phyloP scores from a whole-genome alignment of 2,113 vertebrate genomes.

The Galeopterus variegatus region DNA sequence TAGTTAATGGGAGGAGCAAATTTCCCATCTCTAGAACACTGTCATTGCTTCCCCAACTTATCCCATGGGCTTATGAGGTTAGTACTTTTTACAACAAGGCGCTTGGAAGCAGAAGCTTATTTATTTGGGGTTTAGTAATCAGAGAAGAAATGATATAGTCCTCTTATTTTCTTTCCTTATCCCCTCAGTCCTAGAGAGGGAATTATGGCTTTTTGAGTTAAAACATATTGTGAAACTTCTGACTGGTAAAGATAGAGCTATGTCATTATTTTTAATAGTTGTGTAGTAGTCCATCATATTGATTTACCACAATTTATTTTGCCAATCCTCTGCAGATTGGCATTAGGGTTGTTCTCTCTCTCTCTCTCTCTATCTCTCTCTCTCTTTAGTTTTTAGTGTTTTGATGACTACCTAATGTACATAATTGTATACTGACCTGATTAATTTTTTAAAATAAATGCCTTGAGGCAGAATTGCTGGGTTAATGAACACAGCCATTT shows the following conservation, averaged over 20 bases:
- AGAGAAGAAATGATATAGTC: background rate
- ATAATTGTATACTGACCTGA: background rate
- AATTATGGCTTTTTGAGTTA: background rate
- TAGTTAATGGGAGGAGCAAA: background rate
- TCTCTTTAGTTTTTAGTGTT: background rate
- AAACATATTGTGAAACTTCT: background rate
- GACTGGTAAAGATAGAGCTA: background rate
- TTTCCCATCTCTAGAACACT: background rate
- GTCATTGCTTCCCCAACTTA: background rate
- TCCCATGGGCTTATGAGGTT: background rate
- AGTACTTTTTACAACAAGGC: background rate
- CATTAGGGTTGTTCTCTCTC: background rate
- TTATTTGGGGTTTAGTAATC: background rate
- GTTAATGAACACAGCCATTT: background rate
- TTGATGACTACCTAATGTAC: background rate
- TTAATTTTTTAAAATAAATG: background rate
- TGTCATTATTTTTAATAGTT: background rate
- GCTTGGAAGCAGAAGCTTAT: background rate
- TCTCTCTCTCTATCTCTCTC: too few relatives aligned
- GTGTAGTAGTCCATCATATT: background rate
- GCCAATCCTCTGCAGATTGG: background rate
- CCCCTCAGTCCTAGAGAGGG: background rate
- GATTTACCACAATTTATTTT: background rate
- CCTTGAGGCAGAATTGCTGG: background rate
- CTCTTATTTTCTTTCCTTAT: background rate